Percentiles rank a stretch among this genome's conserved stretches.
These are phyloP conservation scores for Patella vulgata DNA, from an alignment of 1,140 invertebrate genomes.

Conservation along the genomic window DNA sequence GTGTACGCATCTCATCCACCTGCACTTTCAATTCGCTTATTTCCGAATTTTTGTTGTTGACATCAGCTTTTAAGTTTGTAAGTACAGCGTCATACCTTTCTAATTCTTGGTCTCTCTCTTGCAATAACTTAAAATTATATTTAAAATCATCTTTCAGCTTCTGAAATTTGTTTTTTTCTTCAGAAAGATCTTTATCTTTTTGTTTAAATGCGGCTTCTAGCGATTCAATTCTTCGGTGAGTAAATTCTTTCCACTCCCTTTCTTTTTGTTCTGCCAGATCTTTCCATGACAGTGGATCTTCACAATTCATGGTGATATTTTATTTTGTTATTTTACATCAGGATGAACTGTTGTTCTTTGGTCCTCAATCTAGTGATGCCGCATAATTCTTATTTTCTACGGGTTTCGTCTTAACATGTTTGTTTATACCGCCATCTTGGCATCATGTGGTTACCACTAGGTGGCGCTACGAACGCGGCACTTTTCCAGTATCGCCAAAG, in stretches of 20 bases:
- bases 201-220: constrained; percentile 50
- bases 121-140: constrained; percentile 62
- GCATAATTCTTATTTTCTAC: too few species aligned
- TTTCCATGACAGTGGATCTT: constrained; percentile 36
- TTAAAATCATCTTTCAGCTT: constrained; percentile 66
- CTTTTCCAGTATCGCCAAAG: too few species aligned
- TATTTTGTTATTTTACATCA: too few species aligned
- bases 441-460: too few species aligned
- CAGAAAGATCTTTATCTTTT: constrained; percentile 51
- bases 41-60: constrained; percentile 57
- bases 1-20: constrained; percentile 56
- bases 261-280: constrained; percentile 63
- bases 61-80: constrained; percentile 45
- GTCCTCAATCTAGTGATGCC: too few species aligned
- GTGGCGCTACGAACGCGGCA: too few species aligned
- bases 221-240: constrained; percentile 52
- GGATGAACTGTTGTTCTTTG: too few species aligned
- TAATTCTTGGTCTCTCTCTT: constrained; percentile 62
- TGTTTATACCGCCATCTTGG: too few species aligned
- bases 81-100: constrained; percentile 60
- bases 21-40: constrained; percentile 63
- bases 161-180: constrained; percentile 51
- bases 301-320: background rate
- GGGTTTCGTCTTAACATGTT: too few species aligned
- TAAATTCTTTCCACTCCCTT: constrained; percentile 64